Evolutionary conservation across 2,888 invertebrate genomes (phyloP).

Genomic region (Chrysotoxum bicinctum): DNA sequence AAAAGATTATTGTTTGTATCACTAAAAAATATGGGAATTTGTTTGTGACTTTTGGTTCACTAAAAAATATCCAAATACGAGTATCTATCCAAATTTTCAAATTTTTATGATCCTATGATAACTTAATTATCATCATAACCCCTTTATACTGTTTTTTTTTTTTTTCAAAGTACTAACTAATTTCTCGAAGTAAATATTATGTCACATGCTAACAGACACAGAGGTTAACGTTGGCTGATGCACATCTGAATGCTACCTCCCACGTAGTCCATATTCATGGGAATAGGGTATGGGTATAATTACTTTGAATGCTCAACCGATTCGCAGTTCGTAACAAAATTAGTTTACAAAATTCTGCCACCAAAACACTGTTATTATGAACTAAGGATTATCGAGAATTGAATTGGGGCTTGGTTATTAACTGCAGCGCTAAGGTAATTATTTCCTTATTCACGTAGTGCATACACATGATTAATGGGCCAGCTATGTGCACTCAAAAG

Average conservation of each 20-base stretch:
- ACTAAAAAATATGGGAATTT: too few species aligned
- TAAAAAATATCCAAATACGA: too few species aligned
- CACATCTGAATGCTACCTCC: background rate
- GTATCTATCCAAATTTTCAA: too few species aligned
- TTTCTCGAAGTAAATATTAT: background rate
- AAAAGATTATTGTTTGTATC: too few species aligned
- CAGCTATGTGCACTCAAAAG: background rate
- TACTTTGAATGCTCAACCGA: background rate
- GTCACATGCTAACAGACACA: background rate
- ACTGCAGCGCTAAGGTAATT: conserved; percentile 39
- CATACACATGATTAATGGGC: conserved; percentile 31
- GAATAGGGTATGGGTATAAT: conserved; percentile 48
- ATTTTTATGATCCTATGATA: too few species aligned
- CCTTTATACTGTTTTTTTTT: too few species aligned
- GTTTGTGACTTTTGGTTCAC: too few species aligned
- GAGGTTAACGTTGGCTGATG: background rate
- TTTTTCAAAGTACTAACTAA: background rate
- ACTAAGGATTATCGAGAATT: conserved; percentile 34
- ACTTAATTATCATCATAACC: too few species aligned
- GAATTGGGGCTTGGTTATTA: conserved; percentile 39
- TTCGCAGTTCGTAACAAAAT: conserved; percentile 14
- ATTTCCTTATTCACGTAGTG: conserved; percentile 36
- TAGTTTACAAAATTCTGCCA: conserved; percentile 43
- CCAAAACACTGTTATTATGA: conserved; percentile 53
- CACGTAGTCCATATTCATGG: background rate